These are phyloP conservation scores for Holacanthella duospinosa DNA, from an alignment of 2,888 invertebrate species.

Conservation along the genomic window DNA sequence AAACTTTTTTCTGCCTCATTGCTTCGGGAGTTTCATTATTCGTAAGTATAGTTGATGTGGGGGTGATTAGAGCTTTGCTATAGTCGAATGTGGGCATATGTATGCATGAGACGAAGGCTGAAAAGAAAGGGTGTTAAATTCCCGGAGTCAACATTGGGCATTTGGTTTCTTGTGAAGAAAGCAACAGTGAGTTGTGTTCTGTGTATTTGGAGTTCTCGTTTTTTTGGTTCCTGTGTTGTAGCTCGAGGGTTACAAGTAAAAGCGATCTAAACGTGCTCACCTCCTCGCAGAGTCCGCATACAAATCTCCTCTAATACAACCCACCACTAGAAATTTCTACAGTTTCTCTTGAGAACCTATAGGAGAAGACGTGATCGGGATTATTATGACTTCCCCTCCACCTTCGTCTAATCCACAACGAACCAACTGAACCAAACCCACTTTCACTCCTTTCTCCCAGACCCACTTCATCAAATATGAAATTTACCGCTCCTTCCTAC, in stretches of 20 bases:
- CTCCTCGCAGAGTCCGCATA: constrained; percentile 31
- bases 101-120: not conserved
- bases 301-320: constrained; percentile 17
- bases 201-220: not conserved
- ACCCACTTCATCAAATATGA: not conserved
- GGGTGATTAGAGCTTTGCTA: not conserved
- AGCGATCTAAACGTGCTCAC: constrained; percentile 37
- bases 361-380: not conserved
- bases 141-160: not conserved
- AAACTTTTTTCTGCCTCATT: not conserved
- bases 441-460: too few relatives aligned
- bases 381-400: not conserved
- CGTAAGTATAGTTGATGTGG: not conserved
- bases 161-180: not conserved
- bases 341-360: too few relatives aligned
- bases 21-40: not conserved
- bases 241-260: constrained; percentile 34
- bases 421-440: too few relatives aligned
- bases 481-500: too few relatives aligned
- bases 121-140: constrained; percentile 4
- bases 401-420: not conserved
- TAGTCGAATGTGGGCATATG: not conserved
- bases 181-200: constrained; percentile 4
- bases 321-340: not conserved
- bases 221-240: not conserved